Conservation (phyloP, 2,113 vertebrate genomes). For the Eretmochelys imbricata region DNA sequence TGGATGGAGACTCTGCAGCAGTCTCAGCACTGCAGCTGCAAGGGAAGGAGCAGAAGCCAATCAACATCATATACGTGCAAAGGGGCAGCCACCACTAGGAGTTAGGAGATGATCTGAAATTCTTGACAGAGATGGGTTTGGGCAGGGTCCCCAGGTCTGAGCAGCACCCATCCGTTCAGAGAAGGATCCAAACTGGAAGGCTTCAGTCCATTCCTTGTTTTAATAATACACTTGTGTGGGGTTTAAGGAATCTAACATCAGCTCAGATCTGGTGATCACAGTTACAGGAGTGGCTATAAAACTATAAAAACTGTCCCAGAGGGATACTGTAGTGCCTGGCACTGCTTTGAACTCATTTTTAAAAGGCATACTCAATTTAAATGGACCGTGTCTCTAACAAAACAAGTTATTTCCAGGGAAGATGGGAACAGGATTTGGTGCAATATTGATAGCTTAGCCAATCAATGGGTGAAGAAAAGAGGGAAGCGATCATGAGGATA, state of each 20-base stretch:
- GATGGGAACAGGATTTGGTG: background rate
- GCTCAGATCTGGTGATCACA: background rate
- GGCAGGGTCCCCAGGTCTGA: background rate
- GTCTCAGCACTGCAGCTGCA: conserved; percentile 91
- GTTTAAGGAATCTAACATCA: conserved; percentile 5
- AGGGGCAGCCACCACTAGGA: background rate
- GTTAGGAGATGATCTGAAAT: background rate
- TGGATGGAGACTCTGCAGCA: conserved; percentile 77
- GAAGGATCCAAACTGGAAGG: background rate
- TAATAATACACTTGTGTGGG: background rate
- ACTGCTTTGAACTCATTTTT: background rate
- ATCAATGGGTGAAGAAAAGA: background rate
- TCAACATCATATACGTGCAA: background rate
- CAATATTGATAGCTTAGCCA: background rate
- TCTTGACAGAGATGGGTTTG: background rate
- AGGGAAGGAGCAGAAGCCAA: conserved; percentile 30
- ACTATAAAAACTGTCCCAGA: background rate
- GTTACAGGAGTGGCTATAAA: background rate
- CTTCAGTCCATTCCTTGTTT: background rate
- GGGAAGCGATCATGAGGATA: background rate
- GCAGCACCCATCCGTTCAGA: background rate
- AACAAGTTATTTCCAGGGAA: background rate
- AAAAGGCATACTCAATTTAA: background rate
- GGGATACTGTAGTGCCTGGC: background rate
- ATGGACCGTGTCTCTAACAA: background rate